These are phyloP conservation scores for Periophthalmus modestus DNA, from an alignment of 2,113 vertebrate genomes.

Conservation along the genomic window DNA sequence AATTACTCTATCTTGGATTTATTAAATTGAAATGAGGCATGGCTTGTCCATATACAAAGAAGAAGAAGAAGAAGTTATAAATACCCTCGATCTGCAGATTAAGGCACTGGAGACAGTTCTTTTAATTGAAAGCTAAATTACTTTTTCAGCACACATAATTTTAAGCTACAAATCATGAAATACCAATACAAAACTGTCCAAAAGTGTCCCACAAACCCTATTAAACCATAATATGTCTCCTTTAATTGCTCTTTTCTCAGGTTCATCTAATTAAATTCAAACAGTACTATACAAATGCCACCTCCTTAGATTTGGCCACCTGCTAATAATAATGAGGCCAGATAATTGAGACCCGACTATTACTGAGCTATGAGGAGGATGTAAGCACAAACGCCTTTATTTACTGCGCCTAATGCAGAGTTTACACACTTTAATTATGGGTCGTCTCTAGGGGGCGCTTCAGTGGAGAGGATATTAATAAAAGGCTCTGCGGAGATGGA, in stretches of 20 bases:
- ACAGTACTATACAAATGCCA: slow-evolving; percentile 16
- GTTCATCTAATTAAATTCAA: slow-evolving; percentile 28
- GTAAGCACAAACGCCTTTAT: slow-evolving; percentile 47
- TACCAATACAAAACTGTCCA: no score
- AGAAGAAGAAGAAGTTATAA: no score
- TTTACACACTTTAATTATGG: slow-evolving; percentile 63
- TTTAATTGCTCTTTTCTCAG: slow-evolving; percentile 6
- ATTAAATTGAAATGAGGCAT: no score
- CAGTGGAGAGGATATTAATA: slow-evolving; percentile 55
- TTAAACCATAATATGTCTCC: not conserved
- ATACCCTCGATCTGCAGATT: no score
- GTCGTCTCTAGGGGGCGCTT: slow-evolving; percentile 35
- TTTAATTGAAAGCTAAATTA: no score
- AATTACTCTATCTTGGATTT: no score
- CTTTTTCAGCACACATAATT: no score
- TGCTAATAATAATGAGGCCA: slow-evolving; percentile 16
- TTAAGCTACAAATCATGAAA: not conserved
- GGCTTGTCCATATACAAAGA: no score
- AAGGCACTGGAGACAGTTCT: no score
- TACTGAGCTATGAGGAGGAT: slow-evolving; percentile 17
- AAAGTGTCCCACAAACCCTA: no score
- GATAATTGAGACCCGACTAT: slow-evolving; percentile 31
- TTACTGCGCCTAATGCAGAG: slow-evolving; percentile 36
- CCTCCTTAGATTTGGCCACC: slow-evolving; percentile 14
- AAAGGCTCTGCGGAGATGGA: slow-evolving; percentile 47